These are phyloP conservation scores for Oppia nitens DNA, from an alignment of 1,140 invertebrate species.

Conservation along the genomic window DNA sequence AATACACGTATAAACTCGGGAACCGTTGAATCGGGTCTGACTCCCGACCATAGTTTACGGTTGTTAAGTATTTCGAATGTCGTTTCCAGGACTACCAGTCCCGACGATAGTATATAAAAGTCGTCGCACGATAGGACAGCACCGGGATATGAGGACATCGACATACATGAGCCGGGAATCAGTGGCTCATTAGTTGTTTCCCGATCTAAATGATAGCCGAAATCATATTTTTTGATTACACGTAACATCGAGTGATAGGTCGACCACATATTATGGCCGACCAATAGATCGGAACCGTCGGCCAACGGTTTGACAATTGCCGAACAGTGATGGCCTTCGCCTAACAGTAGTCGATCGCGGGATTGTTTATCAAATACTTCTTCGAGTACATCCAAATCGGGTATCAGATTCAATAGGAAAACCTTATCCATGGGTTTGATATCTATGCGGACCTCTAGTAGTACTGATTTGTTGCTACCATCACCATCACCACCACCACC, in stretches of 20 bases:
- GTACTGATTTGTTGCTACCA: neutral
- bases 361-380: constrained; percentile 24
- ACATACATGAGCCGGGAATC: neutral
- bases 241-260: constrained; percentile 27
- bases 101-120: constrained; percentile 27
- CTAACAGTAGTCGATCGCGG: constrained; percentile 27
- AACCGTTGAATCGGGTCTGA: constrained; percentile 22
- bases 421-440: neutral
- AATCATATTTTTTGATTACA: constrained; percentile 29
- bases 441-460: neutral
- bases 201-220: constrained; percentile 24
- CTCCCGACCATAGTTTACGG: constrained; percentile 22
- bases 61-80: constrained; percentile 28
- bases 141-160: constrained; percentile 22
- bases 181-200: neutral
- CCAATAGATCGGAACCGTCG: constrained; percentile 2
- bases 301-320: constrained; percentile 40
- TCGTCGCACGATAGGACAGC: constrained; percentile 30
- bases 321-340: constrained; percentile 28
- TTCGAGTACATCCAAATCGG: constrained; percentile 20
- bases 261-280: constrained; percentile 26
- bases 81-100: constrained; percentile 28
- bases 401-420: neutral
- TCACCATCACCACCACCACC: neutral
- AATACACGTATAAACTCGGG: constrained; percentile 28